A percentile compares a stretch with the other conserved stretches of the same genome.
phyloP scores from a whole-genome alignment of 2,113 vertebrate genomes.

The Malurus alboscapulatus region DNA sequence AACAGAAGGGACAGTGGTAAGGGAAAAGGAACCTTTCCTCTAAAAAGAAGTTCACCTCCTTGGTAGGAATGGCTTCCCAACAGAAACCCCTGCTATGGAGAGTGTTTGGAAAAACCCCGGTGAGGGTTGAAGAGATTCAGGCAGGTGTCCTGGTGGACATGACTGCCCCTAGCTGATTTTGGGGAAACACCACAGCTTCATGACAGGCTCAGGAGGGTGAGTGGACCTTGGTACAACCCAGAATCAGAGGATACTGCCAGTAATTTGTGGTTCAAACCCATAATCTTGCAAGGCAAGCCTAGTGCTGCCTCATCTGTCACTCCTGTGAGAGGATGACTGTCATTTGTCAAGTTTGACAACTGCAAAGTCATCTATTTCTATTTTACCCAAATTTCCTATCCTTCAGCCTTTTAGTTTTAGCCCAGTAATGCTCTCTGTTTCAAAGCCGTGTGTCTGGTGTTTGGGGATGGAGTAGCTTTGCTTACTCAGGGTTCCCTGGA shows the following conservation, averaged over 20 bases:
- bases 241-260: not conserved
- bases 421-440: not conserved
- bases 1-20: not conserved
- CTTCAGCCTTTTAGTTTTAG: not conserved
- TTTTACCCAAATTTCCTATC: not conserved
- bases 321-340: not conserved
- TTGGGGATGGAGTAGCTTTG: not conserved
- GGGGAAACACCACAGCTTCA: not conserved
- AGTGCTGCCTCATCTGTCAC: not conserved
- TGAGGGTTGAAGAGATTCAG: not conserved
- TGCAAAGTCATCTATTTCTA: not conserved
- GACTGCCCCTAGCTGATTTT: not conserved
- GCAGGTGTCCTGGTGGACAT: not conserved
- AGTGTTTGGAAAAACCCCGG: not conserved
- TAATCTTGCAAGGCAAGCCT: not conserved
- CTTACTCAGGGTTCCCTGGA: not conserved
- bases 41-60: not conserved
- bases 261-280: not conserved
- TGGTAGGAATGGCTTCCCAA: fast-evolving
- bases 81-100: not conserved
- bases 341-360: not conserved
- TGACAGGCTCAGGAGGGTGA: not conserved
- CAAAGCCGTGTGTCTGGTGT: not conserved
- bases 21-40: not conserved
- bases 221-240: not conserved